These are phyloP conservation scores for Hypomecis punctinalis DNA, from an alignment of 2,888 invertebrate genomes.

Conservation along the genomic window DNA sequence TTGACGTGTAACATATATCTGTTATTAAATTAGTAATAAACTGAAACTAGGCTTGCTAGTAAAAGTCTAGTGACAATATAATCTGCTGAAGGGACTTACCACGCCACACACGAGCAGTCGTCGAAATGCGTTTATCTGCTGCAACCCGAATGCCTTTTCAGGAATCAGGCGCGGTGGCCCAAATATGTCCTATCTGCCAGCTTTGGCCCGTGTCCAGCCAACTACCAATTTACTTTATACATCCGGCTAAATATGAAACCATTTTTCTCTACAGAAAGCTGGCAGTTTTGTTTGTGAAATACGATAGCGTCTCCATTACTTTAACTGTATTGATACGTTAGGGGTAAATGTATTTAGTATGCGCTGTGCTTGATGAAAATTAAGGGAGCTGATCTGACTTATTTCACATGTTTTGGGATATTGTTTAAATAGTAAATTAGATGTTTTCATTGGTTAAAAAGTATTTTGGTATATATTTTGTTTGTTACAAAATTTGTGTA, in stretches of 20 bases:
- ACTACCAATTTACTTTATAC: too few relatives aligned
- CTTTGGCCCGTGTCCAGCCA: conserved; percentile 48
- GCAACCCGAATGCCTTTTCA: conserved; percentile 5
- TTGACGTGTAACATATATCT: too few relatives aligned
- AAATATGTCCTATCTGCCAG: conserved; percentile 50
- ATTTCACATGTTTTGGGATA: background rate
- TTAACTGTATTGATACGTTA: background rate
- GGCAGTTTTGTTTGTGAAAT: background rate
- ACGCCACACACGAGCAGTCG: conserved; percentile 6
- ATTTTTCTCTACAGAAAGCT: background rate
- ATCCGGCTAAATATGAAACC: too few relatives aligned
- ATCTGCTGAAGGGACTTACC: conserved; percentile 12
- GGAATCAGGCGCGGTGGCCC: background rate
- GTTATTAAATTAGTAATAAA: too few relatives aligned
- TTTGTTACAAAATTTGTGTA: too few relatives aligned
- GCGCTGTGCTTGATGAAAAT: conserved; percentile 5
- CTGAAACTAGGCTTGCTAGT: background rate
- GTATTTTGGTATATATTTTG: too few relatives aligned
- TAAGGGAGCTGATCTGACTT: conserved; percentile 8
- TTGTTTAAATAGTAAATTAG: too few relatives aligned
- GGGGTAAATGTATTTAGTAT: conserved; percentile 4
- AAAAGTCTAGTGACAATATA: background rate
- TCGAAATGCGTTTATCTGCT: conserved; percentile 40
- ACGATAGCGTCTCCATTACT: background rate
- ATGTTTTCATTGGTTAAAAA: too few relatives aligned